Evolutionary conservation across 2,888 invertebrate species (phyloP), one percentile per base, ranked within the genome.

Genomic region (Laothoe populi): DNA sequence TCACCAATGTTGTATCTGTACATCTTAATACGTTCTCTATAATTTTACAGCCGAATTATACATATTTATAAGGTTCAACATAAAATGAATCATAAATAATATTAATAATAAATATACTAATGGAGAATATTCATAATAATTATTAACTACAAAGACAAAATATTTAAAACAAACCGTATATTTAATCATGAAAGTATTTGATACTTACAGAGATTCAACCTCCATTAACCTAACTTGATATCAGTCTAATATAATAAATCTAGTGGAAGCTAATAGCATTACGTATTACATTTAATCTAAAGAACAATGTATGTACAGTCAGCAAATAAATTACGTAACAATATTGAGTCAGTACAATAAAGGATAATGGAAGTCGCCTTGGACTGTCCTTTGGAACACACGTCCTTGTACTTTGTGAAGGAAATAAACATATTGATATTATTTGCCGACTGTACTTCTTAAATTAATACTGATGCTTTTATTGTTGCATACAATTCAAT

Each of bases 171-270:
- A 58, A 58, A 42, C 38, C n/a, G 42, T 58, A 58, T 24, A 58
- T 79, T 78, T 74, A 74, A 71, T 77, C 63, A 66, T 66, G 62
- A 67, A 71, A 71, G 64, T 73, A 70, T 73, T 74, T 66, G 60
- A 73, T 75, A 73, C 68, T 75, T 69, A 66, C 63, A 66, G 71
- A 79, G 70, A 80, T 78, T 78, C 64, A 58, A 7, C 62, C 68
- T 69, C 68, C 24, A 71, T 74, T 76, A 78, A 65, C 63, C 70
- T 78, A 78, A 62, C 65, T 65, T 67, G 74, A 58, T 79, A 73
- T 82, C 82, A 83, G 82, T 84, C 83, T 80, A 83, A 76, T 67
- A 70, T 68, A 70, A 73, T 42, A 58, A 23, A 58, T 24, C 57
- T 58, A 58, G 40, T 58, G 24, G 40, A 42, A 58, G 57, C 24